Conservation (phyloP, 2,888 invertebrate genomes). For the Noctua janthina region DNA sequence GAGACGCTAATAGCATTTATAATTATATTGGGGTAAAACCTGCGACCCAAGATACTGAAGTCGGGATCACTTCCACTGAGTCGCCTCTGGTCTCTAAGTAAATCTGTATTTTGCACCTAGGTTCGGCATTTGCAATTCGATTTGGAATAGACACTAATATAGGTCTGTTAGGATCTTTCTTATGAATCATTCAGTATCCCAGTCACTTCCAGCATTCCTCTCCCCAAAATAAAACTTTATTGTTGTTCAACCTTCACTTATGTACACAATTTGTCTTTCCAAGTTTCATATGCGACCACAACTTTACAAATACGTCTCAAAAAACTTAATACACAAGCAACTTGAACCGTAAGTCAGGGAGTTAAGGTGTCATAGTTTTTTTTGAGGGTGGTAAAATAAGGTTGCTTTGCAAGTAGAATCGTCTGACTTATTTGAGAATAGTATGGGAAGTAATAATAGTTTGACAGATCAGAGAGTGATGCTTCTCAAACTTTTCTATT, state of each 20-base stretch:
- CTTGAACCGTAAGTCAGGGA: constrained; percentile 22
- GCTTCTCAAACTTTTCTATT: constrained; percentile 34
- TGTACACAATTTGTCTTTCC: constrained; percentile 50
- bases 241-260: constrained; percentile 29
- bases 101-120: background rate
- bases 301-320: background rate
- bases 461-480: constrained; percentile 43
- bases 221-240: constrained; percentile 48
- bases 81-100: background rate
- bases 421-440: constrained; percentile 37
- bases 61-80: background rate
- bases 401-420: constrained; percentile 36
- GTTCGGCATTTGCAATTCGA: background rate
- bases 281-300: constrained; percentile 32
- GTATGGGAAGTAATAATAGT: constrained; percentile 52
- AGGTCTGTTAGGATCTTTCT: background rate
- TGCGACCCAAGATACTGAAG: background rate
- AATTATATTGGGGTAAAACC: background rate
- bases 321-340: background rate
- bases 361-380: background rate
- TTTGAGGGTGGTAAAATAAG: background rate
- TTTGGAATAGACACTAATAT: background rate
- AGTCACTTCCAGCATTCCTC: background rate
- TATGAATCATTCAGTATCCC: background rate
- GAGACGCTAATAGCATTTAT: background rate